Evolutionary conservation across 2,888 invertebrate genomes (phyloP), one percentile per base, ranked within the genome.

Genomic region (Eledona agricola): DNA sequence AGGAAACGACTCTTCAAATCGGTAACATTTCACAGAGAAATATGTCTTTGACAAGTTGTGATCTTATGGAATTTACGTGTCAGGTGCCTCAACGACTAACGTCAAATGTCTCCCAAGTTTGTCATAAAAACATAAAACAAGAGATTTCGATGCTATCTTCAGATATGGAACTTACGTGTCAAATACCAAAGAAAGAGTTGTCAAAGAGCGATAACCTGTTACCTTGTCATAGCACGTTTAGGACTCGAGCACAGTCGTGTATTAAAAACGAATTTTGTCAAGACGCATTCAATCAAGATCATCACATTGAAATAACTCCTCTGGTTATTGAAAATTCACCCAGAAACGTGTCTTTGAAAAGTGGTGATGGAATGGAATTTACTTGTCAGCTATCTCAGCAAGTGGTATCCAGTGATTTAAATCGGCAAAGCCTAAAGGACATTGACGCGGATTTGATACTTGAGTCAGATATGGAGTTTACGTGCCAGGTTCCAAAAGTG

Each of bases 41-140:
- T 37, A 7, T 31, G 5, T 13, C 4, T 9, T n/a, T 31, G 22
- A 31, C 3, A 32, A 6, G 9, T 11, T 37, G 22, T 19, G 6
- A 12, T 35, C 13, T 6, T 17, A 42, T 40, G 42, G 50, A 40
- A 22, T 42, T 50, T 5, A 50, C 50, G 10, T 50, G 50, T 42
- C 50, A 42, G 15, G 6, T 31, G 7, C 16, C 31, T 9, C 16
- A 45, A 19, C n/a, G n/a, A n/a, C n/a, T n/a, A n/a, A n/a, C n/a
- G n/a, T n/a, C n/a, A n/a, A n/a, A n/a, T n/a, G n/a, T n/a, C n/a
- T n/a, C n/a, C n/a, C n/a, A n/a, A n/a, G n/a, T n/a, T n/a, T n/a
- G n/a, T n/a, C n/a, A n/a, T n/a, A n/a, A n/a, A n/a, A n/a, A n/a
- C n/a, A n/a, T n/a, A n/a, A n/a, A n/a, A n/a, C n/a, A n/a, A n/a